A percentile compares a stretch with the other conserved stretches of the same genome.
These are phyloP conservation scores for Phainopepla nitens DNA, from an alignment of 2,113 vertebrate genomes.

Conservation along the genomic window DNA sequence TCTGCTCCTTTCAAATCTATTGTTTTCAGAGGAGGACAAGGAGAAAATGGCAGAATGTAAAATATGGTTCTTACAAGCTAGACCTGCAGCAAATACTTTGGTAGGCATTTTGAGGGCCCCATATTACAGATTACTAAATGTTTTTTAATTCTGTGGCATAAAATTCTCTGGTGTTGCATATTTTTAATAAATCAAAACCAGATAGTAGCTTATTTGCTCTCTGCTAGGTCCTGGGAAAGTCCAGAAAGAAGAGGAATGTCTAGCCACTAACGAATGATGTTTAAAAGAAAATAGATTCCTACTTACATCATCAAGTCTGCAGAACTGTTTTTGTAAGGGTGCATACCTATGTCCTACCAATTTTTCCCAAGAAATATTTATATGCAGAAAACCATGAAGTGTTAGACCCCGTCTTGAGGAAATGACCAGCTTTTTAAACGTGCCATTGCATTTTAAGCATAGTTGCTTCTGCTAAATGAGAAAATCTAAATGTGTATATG, in stretches of 20 bases:
- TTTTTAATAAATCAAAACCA: background rate
- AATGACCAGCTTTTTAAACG: constrained; percentile 10
- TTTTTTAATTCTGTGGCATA: background rate
- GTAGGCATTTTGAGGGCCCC: background rate
- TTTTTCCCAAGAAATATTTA: background rate
- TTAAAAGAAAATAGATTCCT: background rate
- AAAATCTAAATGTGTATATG: background rate
- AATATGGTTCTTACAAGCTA: background rate
- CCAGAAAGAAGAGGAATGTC: background rate
- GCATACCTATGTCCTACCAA: background rate
- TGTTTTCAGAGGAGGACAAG: background rate
- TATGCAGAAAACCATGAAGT: background rate
- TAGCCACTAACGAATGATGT: background rate
- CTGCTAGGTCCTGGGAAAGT: background rate
- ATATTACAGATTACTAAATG: background rate
- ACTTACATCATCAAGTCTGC: background rate
- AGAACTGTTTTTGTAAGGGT: background rate
- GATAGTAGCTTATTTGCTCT: background rate
- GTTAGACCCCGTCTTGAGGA: background rate
- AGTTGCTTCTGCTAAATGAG: constrained; percentile 49
- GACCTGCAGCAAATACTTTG: background rate
- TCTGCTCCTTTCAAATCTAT: background rate
- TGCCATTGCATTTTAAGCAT: constrained; percentile 12
- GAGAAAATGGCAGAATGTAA: background rate
- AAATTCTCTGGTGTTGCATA: background rate